Evolutionary conservation across 2,113 vertebrate species (phyloP).

Genomic region (Taxidea taxus): DNA sequence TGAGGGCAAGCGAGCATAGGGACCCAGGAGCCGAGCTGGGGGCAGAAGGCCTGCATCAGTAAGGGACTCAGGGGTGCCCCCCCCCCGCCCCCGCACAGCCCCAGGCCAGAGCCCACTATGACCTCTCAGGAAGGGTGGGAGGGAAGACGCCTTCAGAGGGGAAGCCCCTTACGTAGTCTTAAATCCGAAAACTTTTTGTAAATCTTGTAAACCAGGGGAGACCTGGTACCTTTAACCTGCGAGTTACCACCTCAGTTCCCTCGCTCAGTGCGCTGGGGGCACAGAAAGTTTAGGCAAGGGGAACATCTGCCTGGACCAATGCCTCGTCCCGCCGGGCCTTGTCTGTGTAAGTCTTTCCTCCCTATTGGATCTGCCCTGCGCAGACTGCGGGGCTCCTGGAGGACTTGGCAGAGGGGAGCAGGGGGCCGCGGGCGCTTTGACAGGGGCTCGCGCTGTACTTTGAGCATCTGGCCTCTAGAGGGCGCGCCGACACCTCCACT

Average conservation of each 20-base stretch:
- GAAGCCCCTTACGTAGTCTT: background rate
- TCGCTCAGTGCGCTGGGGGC: background rate
- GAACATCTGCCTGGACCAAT: background rate
- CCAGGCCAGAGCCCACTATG: background rate
- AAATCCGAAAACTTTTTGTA: background rate
- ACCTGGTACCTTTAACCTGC: background rate
- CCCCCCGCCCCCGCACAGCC: fast-evolving
- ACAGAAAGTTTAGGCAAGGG: background rate
- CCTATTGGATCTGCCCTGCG: background rate
- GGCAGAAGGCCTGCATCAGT: background rate
- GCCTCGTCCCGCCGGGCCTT: background rate
- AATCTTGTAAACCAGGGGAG: background rate
- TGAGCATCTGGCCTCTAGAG: background rate
- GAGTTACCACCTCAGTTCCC: background rate
- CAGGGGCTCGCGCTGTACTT: background rate
- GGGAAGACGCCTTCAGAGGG: background rate
- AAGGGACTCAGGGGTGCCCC: background rate
- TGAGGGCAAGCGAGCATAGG: background rate
- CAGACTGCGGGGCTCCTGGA: background rate
- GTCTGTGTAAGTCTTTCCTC: background rate
- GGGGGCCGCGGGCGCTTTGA: fast-evolving
- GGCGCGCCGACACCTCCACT: background rate
- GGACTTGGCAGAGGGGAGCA: fast-evolving
- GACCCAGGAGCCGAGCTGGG: fast-evolving
- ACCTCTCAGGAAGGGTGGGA: background rate